These are phyloP conservation scores for Thomomys bottae DNA, from an alignment of 2,113 vertebrate genomes.

Conservation along the genomic window DNA sequence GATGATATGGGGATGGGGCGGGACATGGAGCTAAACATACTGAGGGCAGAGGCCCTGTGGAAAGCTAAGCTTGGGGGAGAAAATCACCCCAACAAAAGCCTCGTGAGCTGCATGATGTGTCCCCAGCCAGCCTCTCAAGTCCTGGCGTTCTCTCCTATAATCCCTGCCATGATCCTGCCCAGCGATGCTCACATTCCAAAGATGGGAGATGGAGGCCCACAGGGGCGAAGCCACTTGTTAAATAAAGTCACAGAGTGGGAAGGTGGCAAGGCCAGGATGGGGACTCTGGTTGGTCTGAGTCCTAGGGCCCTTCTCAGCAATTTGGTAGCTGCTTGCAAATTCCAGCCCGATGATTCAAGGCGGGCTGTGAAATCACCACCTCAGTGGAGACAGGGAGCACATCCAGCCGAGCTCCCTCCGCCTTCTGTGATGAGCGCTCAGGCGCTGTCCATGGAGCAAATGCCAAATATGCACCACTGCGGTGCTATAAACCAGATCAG, in stretches of 20 bases:
- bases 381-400: too few species aligned
- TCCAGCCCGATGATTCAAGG: neutral
- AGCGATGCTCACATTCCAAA: neutral
- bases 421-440: neutral
- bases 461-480: neutral
- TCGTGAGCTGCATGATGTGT: neutral
- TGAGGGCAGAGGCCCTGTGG: neutral
- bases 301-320: accelerated
- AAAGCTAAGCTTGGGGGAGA: neutral
- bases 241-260: neutral
- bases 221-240: neutral
- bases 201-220: neutral
- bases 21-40: neutral
- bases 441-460: neutral
- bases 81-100: neutral
- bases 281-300: neutral
- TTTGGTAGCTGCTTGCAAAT: neutral
- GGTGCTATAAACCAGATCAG: neutral
- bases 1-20: neutral
- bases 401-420: too few species aligned
- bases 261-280: neutral
- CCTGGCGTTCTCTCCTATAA: neutral
- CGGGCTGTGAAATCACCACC: neutral
- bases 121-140: neutral
- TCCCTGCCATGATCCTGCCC: neutral